Evolutionary conservation across 2,888 invertebrate species (phyloP).

Genomic region (Catocala fraxini): DNA sequence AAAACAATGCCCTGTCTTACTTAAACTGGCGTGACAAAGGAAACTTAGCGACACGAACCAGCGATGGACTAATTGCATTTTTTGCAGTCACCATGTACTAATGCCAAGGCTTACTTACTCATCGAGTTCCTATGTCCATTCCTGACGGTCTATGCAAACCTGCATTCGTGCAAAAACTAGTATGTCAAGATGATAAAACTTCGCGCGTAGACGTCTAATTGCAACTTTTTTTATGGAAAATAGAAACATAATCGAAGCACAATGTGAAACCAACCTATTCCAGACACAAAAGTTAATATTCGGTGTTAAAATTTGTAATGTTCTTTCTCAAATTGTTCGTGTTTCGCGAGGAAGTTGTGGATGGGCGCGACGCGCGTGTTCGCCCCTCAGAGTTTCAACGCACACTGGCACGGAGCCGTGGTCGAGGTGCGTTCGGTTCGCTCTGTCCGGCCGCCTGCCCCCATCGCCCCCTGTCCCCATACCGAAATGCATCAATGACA

Average conservation of each 20-base stretch:
- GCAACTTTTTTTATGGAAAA: conserved; percentile 58
- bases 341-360: conserved; percentile 80
- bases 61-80: conserved; percentile 82
- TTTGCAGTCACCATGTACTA: conserved; percentile 78
- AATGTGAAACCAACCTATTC: conserved; percentile 71
- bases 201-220: conserved; percentile 61
- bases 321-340: conserved; percentile 62
- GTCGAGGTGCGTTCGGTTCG: conserved; percentile 60
- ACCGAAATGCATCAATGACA: conserved; percentile 87
- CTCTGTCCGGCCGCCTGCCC: conserved; percentile 67
- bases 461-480: conserved; percentile 73
- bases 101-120: conserved; percentile 85
- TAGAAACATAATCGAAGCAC: conserved; percentile 60
- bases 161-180: conserved; percentile 76
- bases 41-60: conserved; percentile 73
- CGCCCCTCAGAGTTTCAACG: conserved; percentile 76
- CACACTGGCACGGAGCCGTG: conserved; percentile 70
- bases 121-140: conserved; percentile 83
- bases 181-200: conserved; percentile 71
- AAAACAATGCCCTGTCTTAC: conserved; percentile 79
- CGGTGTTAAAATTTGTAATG: conserved; percentile 54
- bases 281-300: conserved; percentile 55
- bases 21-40: conserved; percentile 82
- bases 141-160: conserved; percentile 78
- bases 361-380: conserved; percentile 77